Evolutionary conservation across 1,140 invertebrate genomes (phyloP), one percentile per base, ranked within the genome.

Genomic region (Aphelenchoides avenae): DNA sequence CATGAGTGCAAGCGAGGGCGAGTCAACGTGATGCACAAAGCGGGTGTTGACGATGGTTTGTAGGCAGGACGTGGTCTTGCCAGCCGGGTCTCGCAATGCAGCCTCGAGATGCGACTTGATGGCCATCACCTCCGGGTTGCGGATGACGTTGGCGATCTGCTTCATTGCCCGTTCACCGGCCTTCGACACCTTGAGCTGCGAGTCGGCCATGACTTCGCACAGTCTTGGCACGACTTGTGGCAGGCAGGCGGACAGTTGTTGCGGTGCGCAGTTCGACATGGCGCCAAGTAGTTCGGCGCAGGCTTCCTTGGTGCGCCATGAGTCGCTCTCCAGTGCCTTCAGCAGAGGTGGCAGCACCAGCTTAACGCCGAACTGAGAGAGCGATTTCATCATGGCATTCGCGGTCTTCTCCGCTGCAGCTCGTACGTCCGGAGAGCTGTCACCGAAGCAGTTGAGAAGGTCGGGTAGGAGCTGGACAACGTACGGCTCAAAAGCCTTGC

Each of bases 21-120:
- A 89, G 80, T 99, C 95, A 66, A 99, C 96, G 77, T 97, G 95
- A 80, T 99, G 94, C 37, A 98, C 91, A 80, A 99, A 99, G 78
- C 96, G 90, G 0, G 92, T 98, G 74, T 96, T 89, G 13, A 98
- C 79, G 24, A 99, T 81, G 1, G 87, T 91, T 75, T 92, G 88
- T 1, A 79, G 90, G 93, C 5, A 83, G 83, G 52, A 52, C 1
- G 88, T 89, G 0, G 94, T 98, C 78, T 93, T 93, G 69, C 89
- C 88, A 0, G 90, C 89, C 1, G 95, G 94, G 82, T 99, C 92
- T 79, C 96, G 89, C 1, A 99, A 80, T 5, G 92, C 94, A 78
- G 88, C 86, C 6, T 98, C 80, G 13, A 98, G 80, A 1, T 91
- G 89, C 3, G 92, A 89, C 77, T 93, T 91, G 0, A 89, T 89